Evolutionary conservation across 1,140 invertebrate species (phyloP), one percentile per base, ranked within the genome.

Genomic region (Caenorhabditis latens): DNA sequence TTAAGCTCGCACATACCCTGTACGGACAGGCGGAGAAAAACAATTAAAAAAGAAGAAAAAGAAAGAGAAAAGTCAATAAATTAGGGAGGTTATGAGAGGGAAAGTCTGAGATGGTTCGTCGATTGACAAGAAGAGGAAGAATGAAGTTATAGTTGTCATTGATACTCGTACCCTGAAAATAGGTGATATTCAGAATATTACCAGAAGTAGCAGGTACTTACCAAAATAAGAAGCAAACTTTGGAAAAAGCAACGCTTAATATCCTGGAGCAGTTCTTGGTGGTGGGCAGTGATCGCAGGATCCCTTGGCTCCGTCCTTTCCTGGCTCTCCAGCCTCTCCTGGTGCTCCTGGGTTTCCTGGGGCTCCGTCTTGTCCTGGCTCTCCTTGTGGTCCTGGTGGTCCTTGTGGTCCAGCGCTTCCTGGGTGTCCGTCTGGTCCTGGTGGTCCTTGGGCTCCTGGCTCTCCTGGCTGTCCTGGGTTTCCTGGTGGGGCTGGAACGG

Each of bases 231-330:
- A 86, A 86, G 67, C 53, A 67, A 61, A 61, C 42, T 79, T 75
- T 65, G 14, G 58, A 14, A 32, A n/a, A 63, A 61, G n/a, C 8
- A 42, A 46, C 46, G 57, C 84, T 84, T 85, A 88, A 82, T 88
- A 88, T 79, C 87, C 87, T 84, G 87, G 87, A 58, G 87, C 87
- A 14, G 87, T 88, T 79, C 87, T 71, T 48, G 87, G 87, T 43
- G 79, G 67, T 53, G 87, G 87, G 71, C 87, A 88, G 84, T 88
- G 87, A 67, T 88, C 87, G 87, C 87, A 88, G 19, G 58, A 57
- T 61, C 87, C 87, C 83, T 85, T 88, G 83, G 83, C 40, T 85
- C 87, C 87, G 50, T 88, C 67, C 79, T 85, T 85, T 84, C 87
- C 87, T 55, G 83, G 65, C 57, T 75, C 57, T 55, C 87, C 87